Evolutionary conservation across 2,888 invertebrate genomes (phyloP), one percentile per base, ranked within the genome.

Genomic region (Mythimna lalbum): DNA sequence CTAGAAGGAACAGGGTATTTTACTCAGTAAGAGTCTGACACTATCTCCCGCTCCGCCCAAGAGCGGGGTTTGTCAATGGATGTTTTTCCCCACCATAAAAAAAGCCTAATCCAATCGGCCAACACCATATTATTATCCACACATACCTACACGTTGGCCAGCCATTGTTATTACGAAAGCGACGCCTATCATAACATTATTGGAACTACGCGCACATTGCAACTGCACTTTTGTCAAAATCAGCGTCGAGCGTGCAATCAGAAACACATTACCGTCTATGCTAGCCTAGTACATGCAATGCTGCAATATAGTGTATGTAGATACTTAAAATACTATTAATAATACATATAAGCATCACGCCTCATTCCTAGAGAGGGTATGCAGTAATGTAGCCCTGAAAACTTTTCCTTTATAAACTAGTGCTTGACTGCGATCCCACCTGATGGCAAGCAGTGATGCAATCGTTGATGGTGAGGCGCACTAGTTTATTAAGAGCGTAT

Each of bases 251-350:
- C 31, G 12, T 36, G 88, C 86, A 84, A 88, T 88, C 88, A 88
- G 87, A 84, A 88, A 88, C 84, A 57, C 90, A 90, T 90, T 90
- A 90, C 81, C 70, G 80, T 78, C 66, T 65, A 75, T 77, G 72
- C 67, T 31, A 53, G 64, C 78, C 84, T 70, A 10, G 80, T 80
- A 70, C 73, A 59, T 64, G 59, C 39, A 27, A 43, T 78, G 63
- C 33, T 59, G 73, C 59, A 84, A 78, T 53, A n/a, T 49, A 27
- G 36, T 50, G 56, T 68, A 68, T 61, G 43, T 52, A 27, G 19
- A 33, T 49, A 80, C 81, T 82, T 79, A 82, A 83, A 79, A 83
- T 75, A 70, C 76, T 82, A 85, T 74, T 82, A 81, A 78, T 82
- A 78, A 82, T 65, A 55, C 47, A 36, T 69, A 63, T 31, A 49